Evolutionary conservation across 2,888 invertebrate genomes (phyloP), one percentile per base, ranked within the genome.

Genomic region (Hoplodrina blanda): DNA sequence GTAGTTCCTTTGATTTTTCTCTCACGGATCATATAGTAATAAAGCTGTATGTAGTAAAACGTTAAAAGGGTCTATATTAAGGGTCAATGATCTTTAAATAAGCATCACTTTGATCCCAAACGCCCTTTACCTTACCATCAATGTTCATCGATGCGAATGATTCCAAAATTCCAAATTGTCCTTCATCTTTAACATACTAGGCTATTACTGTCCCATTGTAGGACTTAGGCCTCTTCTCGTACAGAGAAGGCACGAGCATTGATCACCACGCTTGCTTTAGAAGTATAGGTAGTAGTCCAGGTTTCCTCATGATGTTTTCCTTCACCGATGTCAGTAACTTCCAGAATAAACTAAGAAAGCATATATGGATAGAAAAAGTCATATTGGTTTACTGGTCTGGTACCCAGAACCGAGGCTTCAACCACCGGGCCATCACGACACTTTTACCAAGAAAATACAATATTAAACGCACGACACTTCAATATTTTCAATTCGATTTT

Each of bases 401-500:
- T n/a, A n/a, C n/a, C n/a, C n/a, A n/a, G n/a, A n/a, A n/a, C n/a
- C n/a, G 33, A 33, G 33, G 33, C 7, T 7, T 33, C 1, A 33
- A 5, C 7, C 33, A 33, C 4, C 7, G 33, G 33, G 33, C 33
- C 33, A 33, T 33, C 33, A 33, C 37, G 37, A 37, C 37, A 37
- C 37, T 37, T 37, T 8, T 65, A 55, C 68, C 73, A 62, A 71
- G 60, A 57, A 83, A 75, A 68, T 82, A 52, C 64, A 66, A 78
- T 76, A 76, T 68, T 66, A 54, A 55, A 68, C 77, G 82, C 83
- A 80, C 75, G 82, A 84, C 53, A 75, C 33, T 53, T 53, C 53
- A 75, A 76, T 53, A 71, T 60, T 44, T 46, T 13, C 66, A 76
- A 84, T 82, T 84, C 50, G 65, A 64, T 80, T 73, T 70, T 52